A percentile compares a stretch with the other conserved stretches of the same genome.
These are phyloP conservation scores for Spheniscus mendiculus DNA, from an alignment of 2,113 vertebrate species.

Conservation along the genomic window DNA sequence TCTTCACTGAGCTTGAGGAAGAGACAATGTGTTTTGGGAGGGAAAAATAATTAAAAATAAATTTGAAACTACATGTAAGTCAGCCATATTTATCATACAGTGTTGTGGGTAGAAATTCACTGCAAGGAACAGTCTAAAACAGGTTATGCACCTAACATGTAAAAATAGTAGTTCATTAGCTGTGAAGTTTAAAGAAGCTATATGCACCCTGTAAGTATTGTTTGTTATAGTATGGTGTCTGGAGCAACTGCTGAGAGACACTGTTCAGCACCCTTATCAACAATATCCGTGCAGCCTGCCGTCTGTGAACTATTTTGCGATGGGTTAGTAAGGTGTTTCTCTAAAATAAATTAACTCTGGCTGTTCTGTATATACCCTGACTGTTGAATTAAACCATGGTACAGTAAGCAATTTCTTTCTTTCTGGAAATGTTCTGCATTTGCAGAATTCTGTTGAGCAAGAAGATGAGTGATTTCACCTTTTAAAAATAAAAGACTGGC, in stretches of 20 bases:
- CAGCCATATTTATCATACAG: neutral
- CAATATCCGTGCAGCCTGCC: neutral
- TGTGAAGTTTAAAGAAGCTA: neutral
- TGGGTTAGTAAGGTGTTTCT: neutral
- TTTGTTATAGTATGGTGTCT: neutral
- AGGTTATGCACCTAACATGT: neutral
- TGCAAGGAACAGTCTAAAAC: neutral
- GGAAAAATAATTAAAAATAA: neutral
- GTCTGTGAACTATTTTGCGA: neutral
- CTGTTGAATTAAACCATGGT: neutral
- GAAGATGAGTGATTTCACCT: neutral
- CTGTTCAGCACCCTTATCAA: neutral
- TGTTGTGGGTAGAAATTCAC: neutral
- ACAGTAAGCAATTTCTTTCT: neutral
- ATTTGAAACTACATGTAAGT: neutral
- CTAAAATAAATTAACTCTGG: neutral
- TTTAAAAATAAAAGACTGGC: neutral
- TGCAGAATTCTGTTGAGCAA: too few relatives aligned
- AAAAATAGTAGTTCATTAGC: neutral
- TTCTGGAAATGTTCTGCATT: neutral
- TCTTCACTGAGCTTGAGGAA: neutral
- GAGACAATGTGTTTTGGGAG: neutral
- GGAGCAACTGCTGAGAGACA: neutral
- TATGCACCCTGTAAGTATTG: neutral
- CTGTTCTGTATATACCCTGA: neutral